Percentiles rank a stretch among this genome's conserved stretches.
Evolutionary conservation across 2,797 vertebrate genomes (phyloP).

Genomic region (Enteromius fasciolatus): DNA sequence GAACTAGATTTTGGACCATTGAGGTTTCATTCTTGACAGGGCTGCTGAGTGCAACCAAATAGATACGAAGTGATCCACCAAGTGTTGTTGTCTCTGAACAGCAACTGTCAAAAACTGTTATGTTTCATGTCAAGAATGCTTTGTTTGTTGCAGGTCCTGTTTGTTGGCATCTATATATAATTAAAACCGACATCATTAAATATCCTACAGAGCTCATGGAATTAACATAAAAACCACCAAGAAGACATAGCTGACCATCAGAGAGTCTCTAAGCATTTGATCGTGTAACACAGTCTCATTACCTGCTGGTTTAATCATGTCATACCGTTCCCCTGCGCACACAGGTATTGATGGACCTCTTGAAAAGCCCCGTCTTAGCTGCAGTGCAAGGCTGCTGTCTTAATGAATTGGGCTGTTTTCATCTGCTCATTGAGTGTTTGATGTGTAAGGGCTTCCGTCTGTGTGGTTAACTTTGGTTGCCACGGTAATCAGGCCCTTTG

Average conservation of each 20-base stretch:
- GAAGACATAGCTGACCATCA: slow-evolving; percentile 13
- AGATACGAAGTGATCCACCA: not conserved
- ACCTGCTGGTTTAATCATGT: slow-evolving; percentile 36
- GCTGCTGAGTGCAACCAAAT: not conserved
- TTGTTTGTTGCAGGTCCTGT: not conserved
- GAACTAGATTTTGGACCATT: not conserved
- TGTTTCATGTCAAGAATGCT: not conserved
- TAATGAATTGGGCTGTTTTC: slow-evolving; percentile 53
- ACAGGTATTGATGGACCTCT: slow-evolving; percentile 50
- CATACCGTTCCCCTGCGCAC: not conserved
- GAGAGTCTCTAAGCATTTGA: slow-evolving; percentile 40
- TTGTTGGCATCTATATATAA: not conserved
- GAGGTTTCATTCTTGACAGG: not conserved
- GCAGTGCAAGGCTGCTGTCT: slow-evolving; percentile 10
- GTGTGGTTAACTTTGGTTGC: slow-evolving; percentile 55
- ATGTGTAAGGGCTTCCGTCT: slow-evolving; percentile 51
- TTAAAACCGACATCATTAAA: slow-evolving; percentile 24
- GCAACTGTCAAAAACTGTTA: not conserved
- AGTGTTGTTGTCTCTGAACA: not conserved
- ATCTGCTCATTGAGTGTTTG: slow-evolving; percentile 52
- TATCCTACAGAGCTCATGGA: not conserved
- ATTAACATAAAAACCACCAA: slow-evolving; percentile 28
- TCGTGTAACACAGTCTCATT: slow-evolving; percentile 24
- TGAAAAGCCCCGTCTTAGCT: slow-evolving; percentile 31
- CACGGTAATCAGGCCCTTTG: slow-evolving; percentile 57